Conservation (phyloP, 2,113 vertebrate species). For the Boulengeromyrus knoepffleri region DNA sequence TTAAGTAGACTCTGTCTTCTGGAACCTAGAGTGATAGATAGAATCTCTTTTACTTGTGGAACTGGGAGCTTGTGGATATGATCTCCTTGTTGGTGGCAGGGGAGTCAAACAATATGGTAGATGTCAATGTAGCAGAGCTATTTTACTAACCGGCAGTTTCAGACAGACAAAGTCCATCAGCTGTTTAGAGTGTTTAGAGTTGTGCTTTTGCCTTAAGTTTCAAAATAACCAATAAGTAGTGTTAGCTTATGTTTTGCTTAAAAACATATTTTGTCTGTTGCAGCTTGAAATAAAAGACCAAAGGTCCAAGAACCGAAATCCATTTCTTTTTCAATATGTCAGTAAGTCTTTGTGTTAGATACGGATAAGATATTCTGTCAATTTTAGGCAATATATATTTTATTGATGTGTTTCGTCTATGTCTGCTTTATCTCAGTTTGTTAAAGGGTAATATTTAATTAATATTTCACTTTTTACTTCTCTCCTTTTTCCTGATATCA, state of each 20-base stretch:
- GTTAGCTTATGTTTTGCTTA: neutral
- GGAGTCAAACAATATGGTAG: neutral
- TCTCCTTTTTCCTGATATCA: neutral
- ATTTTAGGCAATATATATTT: neutral
- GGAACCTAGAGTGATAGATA: neutral
- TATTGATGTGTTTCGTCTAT: neutral
- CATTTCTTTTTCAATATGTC: conserved; percentile 13
- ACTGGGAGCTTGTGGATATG: neutral
- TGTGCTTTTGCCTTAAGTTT: neutral
- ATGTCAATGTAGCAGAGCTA: neutral
- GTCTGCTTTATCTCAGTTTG: neutral
- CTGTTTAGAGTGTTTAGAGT: neutral
- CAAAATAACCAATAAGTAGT: neutral
- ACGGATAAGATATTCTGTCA: neutral
- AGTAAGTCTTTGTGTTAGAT: conserved; percentile 11
- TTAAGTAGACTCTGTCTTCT: neutral
- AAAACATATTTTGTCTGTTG: conserved; percentile 15
- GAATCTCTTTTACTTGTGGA: neutral
- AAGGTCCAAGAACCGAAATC: conserved; percentile 13
- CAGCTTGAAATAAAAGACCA: conserved; percentile 18
- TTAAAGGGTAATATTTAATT: neutral
- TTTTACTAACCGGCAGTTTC: neutral
- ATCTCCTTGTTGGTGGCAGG: neutral
- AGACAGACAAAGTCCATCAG: neutral
- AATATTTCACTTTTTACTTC: neutral